Evolutionary conservation across 1,140 invertebrate genomes (phyloP).

Genomic region (Sarcophaga bullata): DNA sequence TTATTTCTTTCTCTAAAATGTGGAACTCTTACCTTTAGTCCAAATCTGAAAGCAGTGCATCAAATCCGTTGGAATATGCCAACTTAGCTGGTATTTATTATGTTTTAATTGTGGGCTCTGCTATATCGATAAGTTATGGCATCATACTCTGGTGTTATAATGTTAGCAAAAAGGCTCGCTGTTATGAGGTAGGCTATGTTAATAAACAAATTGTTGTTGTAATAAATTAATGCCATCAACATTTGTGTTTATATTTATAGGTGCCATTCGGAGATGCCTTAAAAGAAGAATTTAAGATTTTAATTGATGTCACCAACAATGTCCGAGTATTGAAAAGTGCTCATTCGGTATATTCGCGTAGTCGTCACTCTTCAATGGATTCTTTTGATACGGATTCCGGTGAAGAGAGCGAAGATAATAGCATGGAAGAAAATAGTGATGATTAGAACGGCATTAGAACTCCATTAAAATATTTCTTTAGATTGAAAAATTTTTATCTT

Average conservation of each 20-base stretch:
- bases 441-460: background rate
- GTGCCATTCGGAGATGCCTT: constrained; percentile 75
- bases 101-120: constrained; percentile 70
- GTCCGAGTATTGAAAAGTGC: constrained; percentile 57
- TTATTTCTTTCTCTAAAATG: background rate
- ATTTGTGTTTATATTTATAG: constrained; percentile 60
- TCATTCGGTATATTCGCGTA: constrained; percentile 59
- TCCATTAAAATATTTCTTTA: background rate
- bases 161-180: constrained; percentile 56
- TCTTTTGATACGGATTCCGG: constrained; percentile 59
- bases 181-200: constrained; percentile 57
- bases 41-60: constrained; percentile 47
- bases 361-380: constrained; percentile 61
- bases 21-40: constrained; percentile 44
- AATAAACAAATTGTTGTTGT: constrained; percentile 1
- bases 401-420: constrained; percentile 44
- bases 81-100: constrained; percentile 80
- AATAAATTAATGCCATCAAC: constrained; percentile 3
- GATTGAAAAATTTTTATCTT: background rate
- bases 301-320: constrained; percentile 63
- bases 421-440: background rate
- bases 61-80: constrained; percentile 64
- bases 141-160: constrained; percentile 61
- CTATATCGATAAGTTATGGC: constrained; percentile 62
- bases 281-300: constrained; percentile 78